Percentiles rank a stretch among this genome's conserved stretches.
Conservation (phyloP, 2,113 vertebrate species). For the Odocoileus hemionus region DNA sequence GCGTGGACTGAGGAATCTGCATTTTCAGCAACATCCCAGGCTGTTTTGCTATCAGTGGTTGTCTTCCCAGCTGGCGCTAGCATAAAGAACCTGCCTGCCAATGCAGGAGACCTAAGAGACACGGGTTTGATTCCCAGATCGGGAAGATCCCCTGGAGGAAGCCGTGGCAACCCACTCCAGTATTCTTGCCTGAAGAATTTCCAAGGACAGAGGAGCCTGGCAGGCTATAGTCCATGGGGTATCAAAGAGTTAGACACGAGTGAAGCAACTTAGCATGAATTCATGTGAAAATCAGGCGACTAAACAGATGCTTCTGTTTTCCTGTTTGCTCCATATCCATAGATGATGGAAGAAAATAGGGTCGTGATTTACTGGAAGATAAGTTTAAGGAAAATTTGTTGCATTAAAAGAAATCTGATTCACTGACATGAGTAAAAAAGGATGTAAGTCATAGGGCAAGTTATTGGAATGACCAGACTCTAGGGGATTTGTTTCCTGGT, state of each 20-base stretch:
- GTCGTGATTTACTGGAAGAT: neutral
- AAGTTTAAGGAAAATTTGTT: neutral
- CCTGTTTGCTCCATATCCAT: neutral
- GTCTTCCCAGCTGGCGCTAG: neutral
- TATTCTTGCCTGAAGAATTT: neutral
- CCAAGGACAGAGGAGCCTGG: neutral
- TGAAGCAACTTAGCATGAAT: neutral
- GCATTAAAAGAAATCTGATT: neutral
- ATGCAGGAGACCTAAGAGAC: neutral
- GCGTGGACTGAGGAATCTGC: neutral
- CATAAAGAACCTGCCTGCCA: neutral
- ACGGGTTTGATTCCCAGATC: neutral
- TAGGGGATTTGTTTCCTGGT: neutral
- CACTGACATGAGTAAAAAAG: neutral
- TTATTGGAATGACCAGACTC: neutral
- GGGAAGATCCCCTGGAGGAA: neutral
- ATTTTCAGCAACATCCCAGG: neutral
- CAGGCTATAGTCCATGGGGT: neutral
- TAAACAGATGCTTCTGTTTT: conserved; percentile 22
- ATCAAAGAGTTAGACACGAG: neutral
- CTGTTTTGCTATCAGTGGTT: neutral
- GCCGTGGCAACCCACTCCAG: neutral
- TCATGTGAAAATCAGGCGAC: neutral
- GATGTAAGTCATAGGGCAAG: neutral
- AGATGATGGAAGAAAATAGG: neutral